Evolutionary conservation across 1,140 invertebrate species (phyloP), one percentile per base, ranked within the genome.

Genomic region (Drosophila leontia): DNA sequence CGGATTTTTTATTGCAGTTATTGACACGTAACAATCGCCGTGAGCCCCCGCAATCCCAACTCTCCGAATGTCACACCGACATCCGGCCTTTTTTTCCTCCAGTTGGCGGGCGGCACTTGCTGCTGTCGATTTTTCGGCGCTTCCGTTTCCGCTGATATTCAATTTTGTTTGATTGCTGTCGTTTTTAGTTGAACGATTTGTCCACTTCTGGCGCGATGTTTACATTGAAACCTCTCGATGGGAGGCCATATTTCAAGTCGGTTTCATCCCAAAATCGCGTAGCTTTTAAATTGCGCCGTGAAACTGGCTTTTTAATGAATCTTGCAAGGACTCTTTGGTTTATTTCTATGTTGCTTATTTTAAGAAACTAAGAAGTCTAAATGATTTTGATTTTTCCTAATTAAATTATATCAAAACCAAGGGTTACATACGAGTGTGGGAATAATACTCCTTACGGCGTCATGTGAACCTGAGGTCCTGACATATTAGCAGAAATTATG

Each of bases 91-190:
- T 50, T 67, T 44, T 23, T 60, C 23, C 15, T 19, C 53, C 48
- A 55, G 12, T 53, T 53, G 51, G 51, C 35, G 37, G 34, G 34
- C 41, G 34, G 41, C 34, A 23, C 35, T 70, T 59, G 32, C 35
- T 78, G 42, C 63, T 84, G 70, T 79, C 67, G 58, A 64, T 80
- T 80, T 86, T 78, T 74, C 17, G 47, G 47, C 80, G 65, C 45
- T 78, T 88, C 72, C 74, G 58, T 69, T 88, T 84, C 84, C 78
- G 85, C 69, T 80, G 78, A 90, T 88, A 90, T 88, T 88, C 85
- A 88, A 88, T 88, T 88, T 85, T 72, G 85, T 90, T 90, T 88
- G 85, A 88, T 90, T 90, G 78, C 78, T 85, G 85, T 84, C 82
- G 85, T 81, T 90, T 81, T 90, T 85, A 78, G 85, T 75, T 90